phyloP scores from a whole-genome alignment of 2,113 vertebrate species.

The Lasiurus borealis region DNA sequence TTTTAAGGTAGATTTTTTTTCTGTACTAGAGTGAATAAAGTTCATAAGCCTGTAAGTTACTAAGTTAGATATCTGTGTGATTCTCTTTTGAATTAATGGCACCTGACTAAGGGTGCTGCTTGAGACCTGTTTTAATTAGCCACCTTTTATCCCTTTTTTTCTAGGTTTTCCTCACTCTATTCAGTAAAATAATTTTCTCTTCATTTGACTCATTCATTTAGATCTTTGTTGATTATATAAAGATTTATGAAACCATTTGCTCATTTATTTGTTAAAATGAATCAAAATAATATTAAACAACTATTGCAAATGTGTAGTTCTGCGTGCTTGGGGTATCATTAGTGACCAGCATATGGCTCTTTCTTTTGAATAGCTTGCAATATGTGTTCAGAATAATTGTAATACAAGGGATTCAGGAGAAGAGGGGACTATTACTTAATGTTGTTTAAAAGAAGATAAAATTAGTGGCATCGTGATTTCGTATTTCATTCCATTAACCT shows the following conservation, averaged over 20 bases:
- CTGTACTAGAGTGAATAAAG: neutral
- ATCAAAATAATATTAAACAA: constrained; percentile 47
- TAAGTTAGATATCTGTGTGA: neutral
- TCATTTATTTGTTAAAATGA: neutral
- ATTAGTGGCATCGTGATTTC: neutral
- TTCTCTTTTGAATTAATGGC: neutral
- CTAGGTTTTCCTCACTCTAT: neutral
- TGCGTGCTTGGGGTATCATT: neutral
- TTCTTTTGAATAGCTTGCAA: neutral
- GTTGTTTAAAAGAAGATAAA: constrained; percentile 36
- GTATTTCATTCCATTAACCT: constrained; percentile 1
- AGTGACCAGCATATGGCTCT: neutral
- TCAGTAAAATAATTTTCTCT: constrained; percentile 24
- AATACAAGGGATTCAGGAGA: neutral
- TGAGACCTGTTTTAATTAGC: constrained; percentile 9
- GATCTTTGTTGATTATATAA: constrained; percentile 9
- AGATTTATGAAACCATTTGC: constrained; percentile 8
- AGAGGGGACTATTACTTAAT: neutral
- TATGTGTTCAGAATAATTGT: constrained; percentile 11
- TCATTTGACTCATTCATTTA: constrained; percentile 29
- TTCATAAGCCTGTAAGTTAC: neutral
- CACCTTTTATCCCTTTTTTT: neutral
- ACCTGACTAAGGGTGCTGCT: neutral
- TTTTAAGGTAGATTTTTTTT: neutral
- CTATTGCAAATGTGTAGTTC: neutral